Conservation (phyloP, 2,797 vertebrate genomes). For the Ficedula albicollis region DNA sequence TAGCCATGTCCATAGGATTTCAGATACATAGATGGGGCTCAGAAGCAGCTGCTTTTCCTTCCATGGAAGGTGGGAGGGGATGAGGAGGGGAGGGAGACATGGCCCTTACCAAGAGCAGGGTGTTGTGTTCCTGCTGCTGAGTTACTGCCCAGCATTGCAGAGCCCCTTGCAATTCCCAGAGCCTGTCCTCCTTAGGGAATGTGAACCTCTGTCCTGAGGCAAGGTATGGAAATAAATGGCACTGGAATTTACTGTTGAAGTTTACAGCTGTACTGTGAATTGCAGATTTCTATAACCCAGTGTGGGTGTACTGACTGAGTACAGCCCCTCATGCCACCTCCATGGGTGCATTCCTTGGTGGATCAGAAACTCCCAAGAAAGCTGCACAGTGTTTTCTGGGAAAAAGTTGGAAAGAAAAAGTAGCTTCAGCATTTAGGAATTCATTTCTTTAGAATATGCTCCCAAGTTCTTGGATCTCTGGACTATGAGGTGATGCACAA, state of each 20-base stretch:
- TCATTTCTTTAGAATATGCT: neutral
- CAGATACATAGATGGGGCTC: rapidly evolving
- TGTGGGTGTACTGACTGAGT: neutral
- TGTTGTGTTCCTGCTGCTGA: neutral
- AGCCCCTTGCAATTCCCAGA: neutral
- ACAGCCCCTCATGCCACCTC: neutral
- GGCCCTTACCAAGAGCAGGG: neutral
- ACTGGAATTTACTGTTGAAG: neutral
- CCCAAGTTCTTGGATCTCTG: neutral
- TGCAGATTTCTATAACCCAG: neutral
- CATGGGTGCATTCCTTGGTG: rapidly evolving
- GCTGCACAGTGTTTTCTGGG: neutral
- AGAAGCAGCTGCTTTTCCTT: neutral
- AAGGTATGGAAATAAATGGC: neutral
- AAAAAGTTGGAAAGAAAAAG: neutral
- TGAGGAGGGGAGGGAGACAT: neutral
- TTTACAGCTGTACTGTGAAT: neutral
- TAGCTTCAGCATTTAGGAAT: neutral
- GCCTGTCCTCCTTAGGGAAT: neutral
- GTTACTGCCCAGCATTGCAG: neutral
- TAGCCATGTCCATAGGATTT: neutral
- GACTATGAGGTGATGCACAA: neutral
- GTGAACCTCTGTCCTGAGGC: neutral
- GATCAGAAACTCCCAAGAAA: neutral
- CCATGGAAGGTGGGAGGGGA: neutral